Base-by-base conservation (phyloP, 2,888 invertebrate genomes). In the Quadriops clusia region DNA sequence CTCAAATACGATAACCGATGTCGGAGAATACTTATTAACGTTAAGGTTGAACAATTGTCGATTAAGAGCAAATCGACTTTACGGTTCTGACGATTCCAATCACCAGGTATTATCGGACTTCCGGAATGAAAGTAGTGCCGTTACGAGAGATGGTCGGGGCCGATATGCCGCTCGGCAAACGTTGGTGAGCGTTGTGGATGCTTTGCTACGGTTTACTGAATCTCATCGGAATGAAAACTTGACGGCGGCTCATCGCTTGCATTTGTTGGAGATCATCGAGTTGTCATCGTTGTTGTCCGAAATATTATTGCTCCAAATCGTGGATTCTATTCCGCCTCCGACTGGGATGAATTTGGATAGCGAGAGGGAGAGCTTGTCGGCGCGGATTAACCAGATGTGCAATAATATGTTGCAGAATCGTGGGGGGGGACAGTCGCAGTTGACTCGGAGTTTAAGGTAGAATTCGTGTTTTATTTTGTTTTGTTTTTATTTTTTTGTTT, bases 251-350 rank as follows among this genome's bases (percentile, higher is more conserved):
- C 18, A 33, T 20, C 43, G 49, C 24, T 36, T 41, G 6, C 52
- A 57, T 34, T 51, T 58, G 7, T 49, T 53, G 34, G 47, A 49
- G 20, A 53, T 59, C 3, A 50, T 68, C 3, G 63, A 62, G 27
- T 52, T 68, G 43, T 64, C 66, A 2, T 44, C 65, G 24, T 54
- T 66, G 28, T 44, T 70, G 15, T 65, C 64, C 7, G 65, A 67
- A 42, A 48, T 67, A 9, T 43, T 68, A 21, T 41, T 67, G 3
- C 51, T 64, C 8, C 64, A 67, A 39, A 55, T 67, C 6, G 56
- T 58, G 7, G 64, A 64, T 41, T 57, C 60, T 4, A 60, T 59
- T 37, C 60, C 61, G 15, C 54, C 60, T 5, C 51, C 57, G 0
- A 49, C 51, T 11, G 56, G 52, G 3, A 49, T 55, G 40, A 55